Evolutionary conservation across 2,888 invertebrate species (phyloP).

Genomic region (Timema podura): DNA sequence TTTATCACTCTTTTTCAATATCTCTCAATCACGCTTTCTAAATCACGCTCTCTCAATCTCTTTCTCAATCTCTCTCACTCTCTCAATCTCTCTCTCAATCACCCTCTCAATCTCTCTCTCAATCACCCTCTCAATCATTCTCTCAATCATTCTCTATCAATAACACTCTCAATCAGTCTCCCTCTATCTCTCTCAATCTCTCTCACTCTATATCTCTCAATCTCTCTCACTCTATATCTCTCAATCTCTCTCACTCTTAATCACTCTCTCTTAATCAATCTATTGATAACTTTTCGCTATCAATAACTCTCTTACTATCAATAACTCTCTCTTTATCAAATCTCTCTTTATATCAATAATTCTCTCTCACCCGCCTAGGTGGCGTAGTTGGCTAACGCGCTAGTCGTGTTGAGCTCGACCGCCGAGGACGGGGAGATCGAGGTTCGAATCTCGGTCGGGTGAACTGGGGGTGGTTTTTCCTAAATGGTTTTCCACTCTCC

Average conservation of each 20-base stretch:
- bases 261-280: not conserved
- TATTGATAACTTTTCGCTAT: too few species aligned
- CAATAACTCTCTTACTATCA: too few species aligned
- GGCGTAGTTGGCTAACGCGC: too few species aligned
- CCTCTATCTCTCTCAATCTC: too few species aligned
- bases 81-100: not conserved
- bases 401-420: too few species aligned
- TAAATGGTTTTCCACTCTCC: too few species aligned
- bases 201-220: not conserved
- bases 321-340: too few species aligned
- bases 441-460: too few species aligned
- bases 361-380: not conserved
- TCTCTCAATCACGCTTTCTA: not conserved
- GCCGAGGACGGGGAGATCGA: too few species aligned
- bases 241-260: not conserved
- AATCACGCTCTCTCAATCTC: not conserved
- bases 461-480: too few species aligned
- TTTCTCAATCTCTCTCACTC: not conserved
- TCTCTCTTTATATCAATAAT: too few species aligned
- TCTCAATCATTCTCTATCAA: not conserved
- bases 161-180: not conserved
- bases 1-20: too few species aligned
- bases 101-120: not conserved
- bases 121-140: not conserved
- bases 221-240: slow-evolving; percentile 8